These are phyloP conservation scores for Balanococcus diminutus DNA, from an alignment of 2,888 invertebrate genomes.

Conservation along the genomic window DNA sequence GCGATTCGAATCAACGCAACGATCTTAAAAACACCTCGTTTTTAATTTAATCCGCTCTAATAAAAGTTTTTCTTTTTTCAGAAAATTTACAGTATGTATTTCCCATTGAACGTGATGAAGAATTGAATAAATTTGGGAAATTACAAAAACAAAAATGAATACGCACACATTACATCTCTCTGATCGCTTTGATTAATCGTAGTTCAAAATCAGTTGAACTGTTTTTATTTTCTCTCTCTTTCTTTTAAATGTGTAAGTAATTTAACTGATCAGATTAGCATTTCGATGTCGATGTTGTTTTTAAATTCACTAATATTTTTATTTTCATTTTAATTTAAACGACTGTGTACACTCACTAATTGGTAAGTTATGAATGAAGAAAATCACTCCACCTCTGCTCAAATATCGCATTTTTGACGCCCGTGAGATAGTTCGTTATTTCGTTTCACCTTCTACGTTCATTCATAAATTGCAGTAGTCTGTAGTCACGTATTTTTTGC, in stretches of 20 bases:
- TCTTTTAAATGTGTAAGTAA: not conserved
- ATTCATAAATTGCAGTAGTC: not conserved
- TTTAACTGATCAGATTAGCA: slow-evolving; percentile 13
- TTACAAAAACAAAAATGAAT: slow-evolving; percentile 16
- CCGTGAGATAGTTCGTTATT: not conserved
- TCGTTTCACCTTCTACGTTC: not conserved
- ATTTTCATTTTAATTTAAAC: not conserved
- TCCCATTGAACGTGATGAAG: slow-evolving; percentile 18
- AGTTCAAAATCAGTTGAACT: slow-evolving; percentile 14
- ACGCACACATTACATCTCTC: slow-evolving; percentile 14
- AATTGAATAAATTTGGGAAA: not conserved
- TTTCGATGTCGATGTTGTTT: slow-evolving; percentile 18
- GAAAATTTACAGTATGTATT: not conserved
- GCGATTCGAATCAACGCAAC: no score
- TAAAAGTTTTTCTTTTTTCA: not conserved
- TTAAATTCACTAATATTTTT: slow-evolving; percentile 31
- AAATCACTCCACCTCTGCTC: not conserved
- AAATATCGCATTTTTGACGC: not conserved
- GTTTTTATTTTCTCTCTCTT: not conserved
- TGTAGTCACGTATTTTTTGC: no score
- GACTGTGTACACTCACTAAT: slow-evolving; percentile 25
- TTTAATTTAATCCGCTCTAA: not conserved
- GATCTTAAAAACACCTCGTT: no score
- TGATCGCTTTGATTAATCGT: slow-evolving; percentile 9
- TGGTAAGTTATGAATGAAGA: slow-evolving; percentile 37